Percentiles rank a stretch among this genome's conserved stretches.
Evolutionary conservation across 2,888 invertebrate species (phyloP).

Genomic region (Orchestes rusci): DNA sequence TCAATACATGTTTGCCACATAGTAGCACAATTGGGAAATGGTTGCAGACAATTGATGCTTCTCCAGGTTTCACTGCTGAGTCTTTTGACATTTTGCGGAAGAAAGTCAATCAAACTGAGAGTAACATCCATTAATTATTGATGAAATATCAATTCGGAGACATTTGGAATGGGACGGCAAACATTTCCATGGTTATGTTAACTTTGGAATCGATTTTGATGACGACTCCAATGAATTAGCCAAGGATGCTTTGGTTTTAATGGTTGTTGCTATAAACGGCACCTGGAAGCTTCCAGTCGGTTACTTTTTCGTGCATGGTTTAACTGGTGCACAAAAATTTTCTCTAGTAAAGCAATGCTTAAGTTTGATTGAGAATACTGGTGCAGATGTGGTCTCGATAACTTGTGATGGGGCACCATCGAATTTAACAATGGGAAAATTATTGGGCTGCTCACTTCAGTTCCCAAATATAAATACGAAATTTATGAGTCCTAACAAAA

Average conservation of each 20-base stretch:
- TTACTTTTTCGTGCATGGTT: slow-evolving; percentile 31
- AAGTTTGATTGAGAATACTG: slow-evolving; percentile 25
- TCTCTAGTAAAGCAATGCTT: slow-evolving; percentile 27
- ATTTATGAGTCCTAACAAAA: too few relatives aligned
- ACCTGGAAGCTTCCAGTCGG: slow-evolving; percentile 31
- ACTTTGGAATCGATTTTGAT: slow-evolving; percentile 28
- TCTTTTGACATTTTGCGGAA: slow-evolving; percentile 27
- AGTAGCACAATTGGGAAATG: slow-evolving; percentile 33
- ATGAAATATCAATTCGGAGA: slow-evolving; percentile 31
- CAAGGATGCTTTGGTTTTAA: slow-evolving; percentile 31
- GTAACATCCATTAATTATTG: too few relatives aligned
- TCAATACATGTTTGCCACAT: slow-evolving; percentile 33
- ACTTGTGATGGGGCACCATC: slow-evolving; percentile 32
- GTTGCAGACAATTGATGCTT: slow-evolving; percentile 32
- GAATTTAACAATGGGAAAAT: slow-evolving; percentile 22
- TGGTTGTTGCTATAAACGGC: slow-evolving; percentile 29
- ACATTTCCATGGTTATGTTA: slow-evolving; percentile 33
- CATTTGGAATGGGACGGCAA: slow-evolving; percentile 34
- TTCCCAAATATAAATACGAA: slow-evolving; percentile 5
- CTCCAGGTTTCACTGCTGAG: slow-evolving; percentile 35
- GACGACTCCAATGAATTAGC: slow-evolving; percentile 26
- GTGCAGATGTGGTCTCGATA: slow-evolving; percentile 24
- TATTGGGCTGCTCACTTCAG: slow-evolving; percentile 7
- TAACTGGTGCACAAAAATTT: slow-evolving; percentile 28
- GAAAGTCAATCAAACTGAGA: slow-evolving; percentile 10